Evolutionary conservation across 2,888 invertebrate species (phyloP).

Genomic region (Lithodes maja): DNA sequence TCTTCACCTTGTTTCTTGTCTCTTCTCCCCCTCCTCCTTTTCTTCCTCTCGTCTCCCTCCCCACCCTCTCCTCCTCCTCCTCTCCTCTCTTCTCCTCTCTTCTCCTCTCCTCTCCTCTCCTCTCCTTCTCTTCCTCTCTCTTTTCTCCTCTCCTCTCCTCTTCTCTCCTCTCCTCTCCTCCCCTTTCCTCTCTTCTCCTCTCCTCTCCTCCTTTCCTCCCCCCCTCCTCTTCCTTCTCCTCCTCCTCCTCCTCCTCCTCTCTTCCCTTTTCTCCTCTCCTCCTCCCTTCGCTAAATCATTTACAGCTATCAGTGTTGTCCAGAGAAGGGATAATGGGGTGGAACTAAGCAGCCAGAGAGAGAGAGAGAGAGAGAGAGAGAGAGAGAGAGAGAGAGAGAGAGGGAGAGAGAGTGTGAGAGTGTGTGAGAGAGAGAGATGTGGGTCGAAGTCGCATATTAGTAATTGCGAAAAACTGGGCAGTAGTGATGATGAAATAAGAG

Average conservation of each 20-base stretch:
- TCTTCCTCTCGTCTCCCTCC: not conserved
- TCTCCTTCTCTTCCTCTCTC: not conserved
- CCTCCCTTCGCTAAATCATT: not conserved
- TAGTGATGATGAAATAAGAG: too few species aligned
- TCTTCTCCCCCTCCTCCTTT: not conserved
- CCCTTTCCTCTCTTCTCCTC: not conserved
- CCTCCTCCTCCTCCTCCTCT: not conserved
- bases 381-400: not conserved
- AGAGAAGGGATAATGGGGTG: not conserved
- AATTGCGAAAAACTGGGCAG: too few species aligned
- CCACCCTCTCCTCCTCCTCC: too few species aligned
- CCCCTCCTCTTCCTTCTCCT: not conserved
- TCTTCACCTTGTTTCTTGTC: not conserved
- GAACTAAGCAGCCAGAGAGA: not conserved
- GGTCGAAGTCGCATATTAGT: too few species aligned
- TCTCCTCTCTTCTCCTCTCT: not conserved
- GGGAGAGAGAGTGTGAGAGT: too few species aligned
- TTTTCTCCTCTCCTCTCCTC: not conserved
- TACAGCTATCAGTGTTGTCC: not conserved
- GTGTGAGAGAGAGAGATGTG: too few species aligned
- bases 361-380: slow-evolving; percentile 1
- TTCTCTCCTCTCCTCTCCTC: not conserved
- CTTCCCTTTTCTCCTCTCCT: not conserved
- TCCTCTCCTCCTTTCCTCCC: not conserved
- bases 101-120: not conserved